Conservation (phyloP, 35 echinoderm and acorn worm species). For the Holothuria glaberrima region DNA sequence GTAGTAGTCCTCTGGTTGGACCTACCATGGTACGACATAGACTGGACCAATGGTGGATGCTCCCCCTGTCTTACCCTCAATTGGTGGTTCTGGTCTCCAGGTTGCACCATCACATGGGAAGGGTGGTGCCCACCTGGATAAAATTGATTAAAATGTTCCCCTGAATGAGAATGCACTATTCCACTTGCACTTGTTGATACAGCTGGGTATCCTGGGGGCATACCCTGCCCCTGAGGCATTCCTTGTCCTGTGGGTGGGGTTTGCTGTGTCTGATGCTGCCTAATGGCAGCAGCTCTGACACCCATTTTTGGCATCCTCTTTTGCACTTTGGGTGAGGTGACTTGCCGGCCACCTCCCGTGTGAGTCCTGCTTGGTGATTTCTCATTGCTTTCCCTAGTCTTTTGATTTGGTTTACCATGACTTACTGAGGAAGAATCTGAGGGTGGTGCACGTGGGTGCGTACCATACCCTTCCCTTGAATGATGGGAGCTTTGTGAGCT, state of each 20-base stretch:
- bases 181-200: background rate
- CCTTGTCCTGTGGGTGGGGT: constrained; percentile 15
- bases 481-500: constrained; percentile 78
- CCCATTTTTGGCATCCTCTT: constrained; percentile 92
- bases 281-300: constrained; percentile 69
- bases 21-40: constrained; percentile 50
- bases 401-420: background rate
- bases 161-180: constrained; percentile 81
- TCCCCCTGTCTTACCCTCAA: constrained; percentile 13
- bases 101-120: constrained; percentile 41
- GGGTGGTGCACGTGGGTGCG: constrained; percentile 34
- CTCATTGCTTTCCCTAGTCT: constrained; percentile 32
- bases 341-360: constrained; percentile 53
- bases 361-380: constrained; percentile 51
- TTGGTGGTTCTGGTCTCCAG: constrained; percentile 61
- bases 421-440: constrained; percentile 40
- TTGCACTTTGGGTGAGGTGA: constrained; percentile 79
- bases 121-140: constrained; percentile 31
- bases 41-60: constrained; percentile 37
- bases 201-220: constrained; percentile 46
- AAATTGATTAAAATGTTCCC: constrained; percentile 76
- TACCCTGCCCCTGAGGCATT: constrained; percentile 45
- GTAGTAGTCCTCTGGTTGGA: constrained; percentile 54
- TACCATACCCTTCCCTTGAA: constrained; percentile 64
- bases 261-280: constrained; percentile 65